Evolutionary conservation across 2,113 vertebrate genomes (phyloP).

Genomic region (Paedocypris sp.): DNA sequence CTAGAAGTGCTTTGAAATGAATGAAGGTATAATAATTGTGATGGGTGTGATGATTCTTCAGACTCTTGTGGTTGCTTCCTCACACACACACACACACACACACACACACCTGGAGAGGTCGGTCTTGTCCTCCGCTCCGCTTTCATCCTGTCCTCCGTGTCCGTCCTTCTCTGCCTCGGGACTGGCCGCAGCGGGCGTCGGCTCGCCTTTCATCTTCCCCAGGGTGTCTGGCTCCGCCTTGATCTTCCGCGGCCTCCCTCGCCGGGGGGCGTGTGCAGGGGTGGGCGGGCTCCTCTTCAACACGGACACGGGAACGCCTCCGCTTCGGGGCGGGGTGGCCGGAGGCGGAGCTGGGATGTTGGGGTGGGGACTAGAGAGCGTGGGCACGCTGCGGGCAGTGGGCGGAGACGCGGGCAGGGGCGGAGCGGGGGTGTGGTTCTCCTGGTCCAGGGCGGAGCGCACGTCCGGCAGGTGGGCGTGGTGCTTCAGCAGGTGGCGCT

Average conservation of each 20-base stretch:
- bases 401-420: conserved; percentile 41
- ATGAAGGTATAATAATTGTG: no score
- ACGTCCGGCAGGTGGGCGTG: conserved; percentile 62
- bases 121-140: conserved; percentile 59
- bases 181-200: conserved; percentile 38
- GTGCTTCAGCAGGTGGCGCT: conserved; percentile 64
- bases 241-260: conserved; percentile 49
- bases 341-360: conserved; percentile 31
- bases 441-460: conserved; percentile 48
- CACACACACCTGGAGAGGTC: conserved; percentile 60
- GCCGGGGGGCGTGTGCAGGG: conserved; percentile 32
- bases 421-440: conserved; percentile 5
- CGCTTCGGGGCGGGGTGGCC: conserved; percentile 46
- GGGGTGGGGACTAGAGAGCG: conserved; percentile 15
- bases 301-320: conserved; percentile 52
- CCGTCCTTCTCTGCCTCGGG: conserved; percentile 45
- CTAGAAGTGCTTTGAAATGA: no score
- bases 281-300: conserved; percentile 59
- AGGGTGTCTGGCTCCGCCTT: conserved; percentile 43
- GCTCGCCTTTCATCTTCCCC: conserved; percentile 48
- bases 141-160: conserved; percentile 55
- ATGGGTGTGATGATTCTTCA: no score
- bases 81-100: no score
- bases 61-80: no score
- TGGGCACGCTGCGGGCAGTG: conserved; percentile 38